Base-by-base conservation (phyloP, 1,140 invertebrate species). In the Drosophila micromelanica region DNA sequence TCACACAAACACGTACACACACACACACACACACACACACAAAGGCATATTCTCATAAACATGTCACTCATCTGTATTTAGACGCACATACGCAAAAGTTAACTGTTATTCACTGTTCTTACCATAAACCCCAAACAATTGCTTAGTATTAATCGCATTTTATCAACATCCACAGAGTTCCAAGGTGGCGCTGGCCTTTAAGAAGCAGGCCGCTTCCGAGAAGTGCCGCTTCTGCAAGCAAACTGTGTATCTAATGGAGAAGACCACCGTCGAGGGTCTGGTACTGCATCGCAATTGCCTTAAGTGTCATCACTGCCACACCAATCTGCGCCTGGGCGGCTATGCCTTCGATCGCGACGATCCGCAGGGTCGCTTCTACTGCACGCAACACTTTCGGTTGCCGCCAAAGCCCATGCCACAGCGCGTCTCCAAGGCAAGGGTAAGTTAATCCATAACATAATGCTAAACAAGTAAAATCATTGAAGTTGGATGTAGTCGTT, bases 251-350 rank as follows among this genome's bases (percentile, higher is more conserved):
- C 93, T 98, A 12, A 96, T 98, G 95, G 97, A 98, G 92, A 94
- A 96, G 64, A 93, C 97, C 77, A 96, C 94, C 84, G 96, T 97
- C 5, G 97, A 98, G 93, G 96, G 96, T 42, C 94, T 96, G 80
- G 96, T 96, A 81, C 97, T 98, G 92, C 97, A 98, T 93, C 93
- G 97, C 48, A 95, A 95, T 62, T 97, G 97, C 92, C 96, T 97
- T 85, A 94, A 95, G 81, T 96, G 95, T 91, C 89, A 92, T 78
- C 90, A 92, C 68, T 93, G 92, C 78, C 92, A 91, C 62, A 91
- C 92, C 1, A 91, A 91, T 62, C 57, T 93, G 56, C 91, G 92
- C 23, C 71, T 90, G 9, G 90, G 90, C 46, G 95, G 95, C 76
- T 96, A 96, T 75, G 94, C 94, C 35, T 97, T 96, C 89, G 96